Conservation (phyloP, 2,113 vertebrate species). For the Grammomys surdaster region DNA sequence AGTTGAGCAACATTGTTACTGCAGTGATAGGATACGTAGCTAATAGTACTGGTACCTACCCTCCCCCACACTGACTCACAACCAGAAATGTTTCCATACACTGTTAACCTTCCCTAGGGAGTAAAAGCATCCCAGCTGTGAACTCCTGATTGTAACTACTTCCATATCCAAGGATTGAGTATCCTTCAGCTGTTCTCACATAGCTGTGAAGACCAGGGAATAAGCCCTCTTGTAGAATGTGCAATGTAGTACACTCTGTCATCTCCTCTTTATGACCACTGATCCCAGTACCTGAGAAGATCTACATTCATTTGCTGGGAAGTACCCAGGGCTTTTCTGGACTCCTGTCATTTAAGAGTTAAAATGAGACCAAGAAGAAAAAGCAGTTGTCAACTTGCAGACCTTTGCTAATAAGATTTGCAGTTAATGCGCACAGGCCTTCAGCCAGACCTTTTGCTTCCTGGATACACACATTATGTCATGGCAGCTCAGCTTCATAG, state of each 20-base stretch:
- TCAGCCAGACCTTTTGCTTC: constrained; percentile 61
- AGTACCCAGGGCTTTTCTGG: neutral
- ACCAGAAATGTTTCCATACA: neutral
- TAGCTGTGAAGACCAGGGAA: neutral
- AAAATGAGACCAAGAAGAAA: neutral
- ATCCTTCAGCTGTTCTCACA: neutral
- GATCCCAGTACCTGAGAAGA: neutral
- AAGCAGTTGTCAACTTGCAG: neutral
- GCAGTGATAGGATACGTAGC: neutral
- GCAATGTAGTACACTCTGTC: neutral
- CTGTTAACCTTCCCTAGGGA: neutral
- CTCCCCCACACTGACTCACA: neutral
- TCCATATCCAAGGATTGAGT: neutral
- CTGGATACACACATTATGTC: neutral
- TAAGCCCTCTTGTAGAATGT: neutral
- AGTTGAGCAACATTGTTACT: neutral
- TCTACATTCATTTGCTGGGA: neutral
- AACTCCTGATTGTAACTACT: neutral
- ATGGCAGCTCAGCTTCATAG: neutral
- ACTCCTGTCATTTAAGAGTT: constrained; percentile 22
- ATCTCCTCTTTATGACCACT: neutral
- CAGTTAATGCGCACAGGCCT: constrained; percentile 25
- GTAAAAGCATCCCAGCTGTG: neutral
- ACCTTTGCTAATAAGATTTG: constrained; percentile 74
- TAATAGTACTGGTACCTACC: neutral